Evolutionary conservation across 2,797 vertebrate species (phyloP).

Genomic region (Lerista edwardsae): DNA sequence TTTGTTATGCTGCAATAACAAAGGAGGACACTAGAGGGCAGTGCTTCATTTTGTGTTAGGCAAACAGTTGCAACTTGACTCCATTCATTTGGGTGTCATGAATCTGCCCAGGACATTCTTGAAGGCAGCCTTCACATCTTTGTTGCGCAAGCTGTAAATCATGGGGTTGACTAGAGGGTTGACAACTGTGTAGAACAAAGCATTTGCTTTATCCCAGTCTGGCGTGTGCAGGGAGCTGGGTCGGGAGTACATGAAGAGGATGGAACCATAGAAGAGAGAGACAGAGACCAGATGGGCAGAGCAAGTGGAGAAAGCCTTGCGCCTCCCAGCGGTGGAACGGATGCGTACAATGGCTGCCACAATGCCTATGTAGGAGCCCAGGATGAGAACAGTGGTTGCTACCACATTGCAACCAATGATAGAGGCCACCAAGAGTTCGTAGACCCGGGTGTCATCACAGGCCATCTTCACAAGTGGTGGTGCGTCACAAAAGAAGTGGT

Average conservation of each 20-base stretch:
- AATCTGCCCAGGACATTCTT: slow-evolving; percentile 4
- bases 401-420: slow-evolving; percentile 53
- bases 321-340: slow-evolving; percentile 28
- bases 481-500: slow-evolving; percentile 65
- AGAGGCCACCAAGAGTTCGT: slow-evolving; percentile 41
- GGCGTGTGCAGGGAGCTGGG: slow-evolving; percentile 46
- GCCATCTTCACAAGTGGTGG: slow-evolving; percentile 56
- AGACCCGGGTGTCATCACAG: slow-evolving; percentile 41
- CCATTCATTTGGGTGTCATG: neutral
- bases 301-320: slow-evolving; percentile 60
- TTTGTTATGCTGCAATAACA: neutral
- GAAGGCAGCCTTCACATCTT: slow-evolving; percentile 57
- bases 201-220: slow-evolving; percentile 50
- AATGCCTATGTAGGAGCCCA: slow-evolving; percentile 39
- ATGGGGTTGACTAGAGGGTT: slow-evolving; percentile 43
- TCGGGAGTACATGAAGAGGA: slow-evolving; percentile 45
- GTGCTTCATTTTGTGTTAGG: neutral
- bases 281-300: slow-evolving; percentile 55
- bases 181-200: slow-evolving; percentile 54
- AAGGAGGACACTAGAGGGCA: neutral
- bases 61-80: neutral
- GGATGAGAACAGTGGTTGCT: slow-evolving; percentile 35
- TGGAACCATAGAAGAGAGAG: slow-evolving; percentile 31
- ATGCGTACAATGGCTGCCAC: slow-evolving; percentile 34
- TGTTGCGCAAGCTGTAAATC: slow-evolving; percentile 54